Conservation (phyloP, 2,113 vertebrate genomes). For the Cacatua alba region DNA sequence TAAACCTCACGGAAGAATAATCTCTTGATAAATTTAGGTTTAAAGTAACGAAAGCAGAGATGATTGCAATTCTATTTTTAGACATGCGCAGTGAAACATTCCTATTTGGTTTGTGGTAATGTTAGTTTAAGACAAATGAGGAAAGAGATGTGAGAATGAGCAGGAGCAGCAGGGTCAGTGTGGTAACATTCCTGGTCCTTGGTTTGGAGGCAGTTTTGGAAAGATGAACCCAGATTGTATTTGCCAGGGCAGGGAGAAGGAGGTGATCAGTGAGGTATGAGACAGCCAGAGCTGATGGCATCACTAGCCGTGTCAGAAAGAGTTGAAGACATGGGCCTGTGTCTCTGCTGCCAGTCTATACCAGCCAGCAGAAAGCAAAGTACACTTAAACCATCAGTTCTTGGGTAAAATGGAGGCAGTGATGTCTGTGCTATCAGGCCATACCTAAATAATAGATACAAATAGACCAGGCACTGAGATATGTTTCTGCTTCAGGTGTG, state of each 20-base stretch:
- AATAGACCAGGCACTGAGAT: not conserved
- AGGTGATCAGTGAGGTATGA: not conserved
- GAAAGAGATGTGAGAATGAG: not conserved
- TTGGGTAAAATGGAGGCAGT: not conserved
- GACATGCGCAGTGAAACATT: not conserved
- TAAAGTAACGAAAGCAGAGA: conserved; percentile 43
- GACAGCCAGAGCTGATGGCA: not conserved
- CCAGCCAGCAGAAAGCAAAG: not conserved
- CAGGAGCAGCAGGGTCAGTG: not conserved
- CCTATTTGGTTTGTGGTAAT: not conserved
- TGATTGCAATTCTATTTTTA: conserved; percentile 62
- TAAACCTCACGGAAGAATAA: conserved; percentile 60
- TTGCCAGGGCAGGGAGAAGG: not conserved
- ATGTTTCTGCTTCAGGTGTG: not conserved
- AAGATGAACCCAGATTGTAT: not conserved
- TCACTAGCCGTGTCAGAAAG: rapidly evolving
- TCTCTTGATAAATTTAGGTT: conserved; percentile 59
- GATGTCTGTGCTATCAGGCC: not conserved
- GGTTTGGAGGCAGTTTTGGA: not conserved
- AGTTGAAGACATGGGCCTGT: not conserved
- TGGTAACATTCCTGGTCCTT: not conserved
- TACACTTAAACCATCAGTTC: not conserved
- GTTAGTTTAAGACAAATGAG: not conserved
- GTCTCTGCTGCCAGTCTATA: not conserved
- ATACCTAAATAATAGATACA: not conserved